These are phyloP conservation scores for Pogonophryne albipinna DNA, from an alignment of 2,797 vertebrate genomes.

Conservation along the genomic window DNA sequence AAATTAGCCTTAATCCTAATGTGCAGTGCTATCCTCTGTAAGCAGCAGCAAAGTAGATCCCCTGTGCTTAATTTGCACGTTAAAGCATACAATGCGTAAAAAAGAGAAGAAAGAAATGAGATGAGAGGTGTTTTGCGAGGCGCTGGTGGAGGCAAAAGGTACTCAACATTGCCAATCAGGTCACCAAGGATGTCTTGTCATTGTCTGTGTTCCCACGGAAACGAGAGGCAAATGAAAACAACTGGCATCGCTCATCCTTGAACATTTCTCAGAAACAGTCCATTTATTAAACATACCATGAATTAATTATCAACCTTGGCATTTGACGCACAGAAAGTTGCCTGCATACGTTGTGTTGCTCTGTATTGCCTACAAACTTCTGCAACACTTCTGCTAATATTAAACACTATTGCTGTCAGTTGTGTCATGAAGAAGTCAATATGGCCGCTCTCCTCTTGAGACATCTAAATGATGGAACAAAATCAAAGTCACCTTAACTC, in stretches of 20 bases:
- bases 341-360: neutral
- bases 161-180: conserved; percentile 22
- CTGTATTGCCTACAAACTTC: neutral
- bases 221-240: conserved; percentile 34
- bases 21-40: no score
- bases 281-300: conserved; percentile 11
- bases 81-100: no score
- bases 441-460: neutral
- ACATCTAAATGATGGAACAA: neutral
- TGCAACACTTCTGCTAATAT: conserved; percentile 3
- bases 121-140: conserved; percentile 21
- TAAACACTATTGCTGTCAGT: neutral
- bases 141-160: conserved; percentile 1
- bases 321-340: conserved; percentile 2
- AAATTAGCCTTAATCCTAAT: no score
- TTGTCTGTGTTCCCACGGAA: conserved; percentile 59
- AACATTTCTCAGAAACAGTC: conserved; percentile 26
- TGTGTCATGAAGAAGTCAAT: neutral
- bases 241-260: conserved; percentile 39
- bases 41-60: no score
- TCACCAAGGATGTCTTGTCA: conserved; percentile 43
- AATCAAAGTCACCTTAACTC: neutral
- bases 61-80: no score
- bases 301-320: conserved; percentile 9
- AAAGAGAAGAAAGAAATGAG: neutral